phyloP scores from a whole-genome alignment of 2,888 invertebrate species.

The Doris montereyensis region DNA sequence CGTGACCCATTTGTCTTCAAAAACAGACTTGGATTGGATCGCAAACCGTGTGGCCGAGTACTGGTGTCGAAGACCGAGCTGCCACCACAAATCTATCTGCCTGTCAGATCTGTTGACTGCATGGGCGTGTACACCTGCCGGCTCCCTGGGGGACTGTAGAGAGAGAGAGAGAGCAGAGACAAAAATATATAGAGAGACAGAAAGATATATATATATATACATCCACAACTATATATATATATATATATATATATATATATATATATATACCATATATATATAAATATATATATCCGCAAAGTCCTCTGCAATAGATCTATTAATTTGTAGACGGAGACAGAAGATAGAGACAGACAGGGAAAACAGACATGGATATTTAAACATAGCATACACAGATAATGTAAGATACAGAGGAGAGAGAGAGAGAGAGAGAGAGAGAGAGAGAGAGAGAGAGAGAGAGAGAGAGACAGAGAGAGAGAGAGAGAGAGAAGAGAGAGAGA shows the following conservation, averaged over 20 bases:
- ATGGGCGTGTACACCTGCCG: conserved; percentile 80
- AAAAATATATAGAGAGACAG: too few species aligned
- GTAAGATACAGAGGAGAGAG: not conserved
- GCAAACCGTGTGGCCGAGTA: conserved; percentile 23
- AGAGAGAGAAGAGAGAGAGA: not conserved
- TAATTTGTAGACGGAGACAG: too few species aligned
- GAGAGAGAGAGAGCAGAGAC: not conserved
- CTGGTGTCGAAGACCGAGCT: conserved; percentile 42
- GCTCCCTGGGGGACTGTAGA: too few species aligned
- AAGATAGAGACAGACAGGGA: not conserved
- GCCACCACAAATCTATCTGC: conserved; percentile 34
- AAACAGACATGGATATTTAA: not conserved
- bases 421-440: not conserved
- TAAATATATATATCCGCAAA: too few species aligned
- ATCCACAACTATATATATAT: too few species aligned
- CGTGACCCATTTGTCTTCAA: conserved; percentile 1
- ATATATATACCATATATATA: too few species aligned
- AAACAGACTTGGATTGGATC: conserved; percentile 22
- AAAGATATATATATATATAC: too few species aligned
- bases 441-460: not conserved
- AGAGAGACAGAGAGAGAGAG: not conserved
- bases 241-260: too few species aligned
- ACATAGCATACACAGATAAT: too few species aligned
- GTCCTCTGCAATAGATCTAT: too few species aligned
- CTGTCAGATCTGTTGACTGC: not conserved